Base-by-base conservation (phyloP, 2,888 invertebrate genomes). In the Sphinx pinastri region DNA sequence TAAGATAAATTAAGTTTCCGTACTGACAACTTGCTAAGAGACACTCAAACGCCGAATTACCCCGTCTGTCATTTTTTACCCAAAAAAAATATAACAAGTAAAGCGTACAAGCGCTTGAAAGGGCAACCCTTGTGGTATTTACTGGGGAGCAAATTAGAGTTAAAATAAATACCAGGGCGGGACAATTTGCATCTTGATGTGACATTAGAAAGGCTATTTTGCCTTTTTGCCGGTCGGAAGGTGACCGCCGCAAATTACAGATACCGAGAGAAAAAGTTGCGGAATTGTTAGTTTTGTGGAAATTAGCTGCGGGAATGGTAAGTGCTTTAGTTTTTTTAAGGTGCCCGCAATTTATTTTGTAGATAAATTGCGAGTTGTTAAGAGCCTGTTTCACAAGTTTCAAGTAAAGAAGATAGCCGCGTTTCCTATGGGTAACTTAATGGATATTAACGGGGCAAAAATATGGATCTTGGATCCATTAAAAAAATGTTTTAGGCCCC, bases 171-270 rank as follows among this genome's bases (percentile, higher is more conserved):
- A 92, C 88, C 80, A 77, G 81, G 82, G 87, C 85, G 84, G 85
- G 85, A 88, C 92, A 91, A 94, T 94, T 94, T 93, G 92, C 94
- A 94, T 93, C 88, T 88, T 90, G 92, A 94, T 93, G 93, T 90
- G 91, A 91, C 94, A 92, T 93, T 93, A 93, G 87, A 84, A 82
- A 77, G 73, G 80, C 80, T 79, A 84, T 85, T 88, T 87, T 84
- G 83, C 86, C 88, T 85, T 88, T 88, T 70, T 52, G 67, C 59
- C 52, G 58, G 67, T 51, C 51, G 19, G 66, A 74, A 73, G 69
- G 57, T 51, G 54, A 67, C 67, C 63, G 70, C 73, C 71, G 72
- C 74, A 75, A 79, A 77, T 79, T 77, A 79, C 69, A 77, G 75
- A 47, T 72, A 63, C 71, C 70, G 69, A 71, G 67, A 71, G 59